Conservation (phyloP, 1,140 invertebrate genomes). For the Mycetomoellerius zeteki region DNA sequence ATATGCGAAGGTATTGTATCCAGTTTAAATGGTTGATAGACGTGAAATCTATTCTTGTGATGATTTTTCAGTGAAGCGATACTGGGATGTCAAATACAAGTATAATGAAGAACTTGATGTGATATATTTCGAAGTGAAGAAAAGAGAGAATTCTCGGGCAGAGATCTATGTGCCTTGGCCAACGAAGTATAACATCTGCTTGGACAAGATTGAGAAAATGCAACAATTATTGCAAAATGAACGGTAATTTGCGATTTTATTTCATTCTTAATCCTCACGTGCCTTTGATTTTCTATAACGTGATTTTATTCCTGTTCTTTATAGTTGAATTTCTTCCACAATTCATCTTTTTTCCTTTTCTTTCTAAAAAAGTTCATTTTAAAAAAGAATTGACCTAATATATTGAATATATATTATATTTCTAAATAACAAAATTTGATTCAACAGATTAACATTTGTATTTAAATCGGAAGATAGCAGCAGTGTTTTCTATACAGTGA, state of each 20-base stretch:
- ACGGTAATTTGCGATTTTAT: constrained; percentile 66
- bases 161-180: constrained; percentile 84
- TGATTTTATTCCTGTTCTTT: neutral
- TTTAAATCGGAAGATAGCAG: constrained; percentile 84
- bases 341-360: no score
- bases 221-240: constrained; percentile 76
- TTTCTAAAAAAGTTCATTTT: neutral
- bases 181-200: constrained; percentile 75
- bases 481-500: constrained; percentile 83
- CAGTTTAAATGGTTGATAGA: neutral
- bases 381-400: no score
- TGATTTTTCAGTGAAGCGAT: constrained; percentile 70
- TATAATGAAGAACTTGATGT: constrained; percentile 80
- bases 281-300: neutral
- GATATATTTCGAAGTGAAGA: constrained; percentile 82
- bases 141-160: constrained; percentile 71
- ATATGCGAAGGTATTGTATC: constrained; percentile 83
- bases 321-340: neutral
- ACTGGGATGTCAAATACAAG: constrained; percentile 83
- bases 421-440: constrained; percentile 18
- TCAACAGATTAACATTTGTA: constrained; percentile 83
- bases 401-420: neutral
- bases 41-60: neutral
- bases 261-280: neutral
- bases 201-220: constrained; percentile 82